Evolutionary conservation across 1,140 invertebrate genomes (phyloP).

Genomic region (Drosophila pruinosa): DNA sequence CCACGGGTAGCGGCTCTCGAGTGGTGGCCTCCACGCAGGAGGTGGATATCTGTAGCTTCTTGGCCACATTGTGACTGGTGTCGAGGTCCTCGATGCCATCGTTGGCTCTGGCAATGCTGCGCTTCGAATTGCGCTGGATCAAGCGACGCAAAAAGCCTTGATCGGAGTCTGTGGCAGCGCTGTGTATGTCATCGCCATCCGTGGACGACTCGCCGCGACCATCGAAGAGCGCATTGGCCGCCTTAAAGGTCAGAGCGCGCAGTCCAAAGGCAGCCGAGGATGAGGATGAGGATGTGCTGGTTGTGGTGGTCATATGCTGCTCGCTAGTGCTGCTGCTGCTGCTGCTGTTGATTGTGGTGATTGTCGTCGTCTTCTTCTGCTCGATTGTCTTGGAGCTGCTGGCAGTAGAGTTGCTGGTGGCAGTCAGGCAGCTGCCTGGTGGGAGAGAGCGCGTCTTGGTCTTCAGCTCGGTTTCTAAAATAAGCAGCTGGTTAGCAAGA

Average conservation of each 20-base stretch:
- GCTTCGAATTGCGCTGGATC: conserved; percentile 85
- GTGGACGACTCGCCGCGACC: conserved; percentile 62
- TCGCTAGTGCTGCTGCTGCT: not conserved
- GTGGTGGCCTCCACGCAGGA: conserved; percentile 54
- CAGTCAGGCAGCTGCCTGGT: conserved; percentile 83
- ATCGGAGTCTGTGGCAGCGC: conserved; percentile 62
- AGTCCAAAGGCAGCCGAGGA: conserved; percentile 44
- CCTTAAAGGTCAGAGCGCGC: conserved; percentile 41
- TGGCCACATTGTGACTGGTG: conserved; percentile 82
- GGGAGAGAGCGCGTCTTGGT: conserved; percentile 88
- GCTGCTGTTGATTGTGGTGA: conserved; percentile 17
- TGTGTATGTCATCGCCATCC: conserved; percentile 49
- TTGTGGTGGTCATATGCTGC: conserved; percentile 11
- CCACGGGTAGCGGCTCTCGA: conserved; percentile 32
- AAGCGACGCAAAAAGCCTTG: conserved; percentile 87
- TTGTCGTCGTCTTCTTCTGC: conserved; percentile 33
- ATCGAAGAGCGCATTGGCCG: conserved; percentile 46
- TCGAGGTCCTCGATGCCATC: conserved; percentile 82
- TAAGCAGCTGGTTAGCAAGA: no score
- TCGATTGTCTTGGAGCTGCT: conserved; percentile 44
- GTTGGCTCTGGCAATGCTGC: conserved; percentile 84
- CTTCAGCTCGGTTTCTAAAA: conserved; percentile 78
- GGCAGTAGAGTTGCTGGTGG: conserved; percentile 3
- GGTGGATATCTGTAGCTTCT: conserved; percentile 72
- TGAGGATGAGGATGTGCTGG: conserved; percentile 6